phyloP scores from a whole-genome alignment of 2,888 invertebrate genomes.

The Electrophaes corylata region DNA sequence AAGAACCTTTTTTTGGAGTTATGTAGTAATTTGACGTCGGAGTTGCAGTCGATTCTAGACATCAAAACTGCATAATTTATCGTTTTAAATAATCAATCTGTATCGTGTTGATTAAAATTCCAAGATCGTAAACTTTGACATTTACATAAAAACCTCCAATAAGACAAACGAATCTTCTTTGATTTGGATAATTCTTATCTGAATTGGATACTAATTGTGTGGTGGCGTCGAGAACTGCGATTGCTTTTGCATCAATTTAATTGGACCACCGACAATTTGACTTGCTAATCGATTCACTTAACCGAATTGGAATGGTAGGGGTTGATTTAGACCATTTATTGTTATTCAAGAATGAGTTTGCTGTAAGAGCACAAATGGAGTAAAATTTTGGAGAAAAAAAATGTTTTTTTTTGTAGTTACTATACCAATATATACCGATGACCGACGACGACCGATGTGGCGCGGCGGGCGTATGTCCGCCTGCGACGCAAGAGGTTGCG shows the following conservation, averaged over 20 bases:
- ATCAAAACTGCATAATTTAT: too few relatives aligned
- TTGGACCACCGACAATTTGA: slow-evolving; percentile 24
- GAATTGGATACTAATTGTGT: slow-evolving; percentile 11
- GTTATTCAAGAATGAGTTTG: not conserved
- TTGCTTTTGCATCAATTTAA: slow-evolving; percentile 26
- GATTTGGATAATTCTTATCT: not conserved
- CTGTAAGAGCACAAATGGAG: not conserved
- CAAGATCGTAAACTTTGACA: not conserved
- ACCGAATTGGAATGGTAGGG: slow-evolving; percentile 12
- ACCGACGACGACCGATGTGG: too few relatives aligned
- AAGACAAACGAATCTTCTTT: not conserved
- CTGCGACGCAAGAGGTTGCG: too few relatives aligned
- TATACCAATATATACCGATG: too few relatives aligned
- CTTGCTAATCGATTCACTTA: slow-evolving; percentile 28
- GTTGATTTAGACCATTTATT: slow-evolving; percentile 6
- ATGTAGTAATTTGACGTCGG: too few relatives aligned
- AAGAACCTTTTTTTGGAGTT: too few relatives aligned
- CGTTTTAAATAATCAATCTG: too few relatives aligned
- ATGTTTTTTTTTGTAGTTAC: too few relatives aligned
- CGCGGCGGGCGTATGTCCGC: too few relatives aligned
- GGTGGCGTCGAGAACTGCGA: slow-evolving; percentile 16
- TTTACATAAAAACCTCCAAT: not conserved
- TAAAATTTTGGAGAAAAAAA: not conserved
- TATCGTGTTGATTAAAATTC: not conserved
- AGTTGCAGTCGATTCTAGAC: too few relatives aligned